Evolutionary conservation across 2,797 vertebrate genomes (phyloP).

Genomic region (Erethizon dorsatum): DNA sequence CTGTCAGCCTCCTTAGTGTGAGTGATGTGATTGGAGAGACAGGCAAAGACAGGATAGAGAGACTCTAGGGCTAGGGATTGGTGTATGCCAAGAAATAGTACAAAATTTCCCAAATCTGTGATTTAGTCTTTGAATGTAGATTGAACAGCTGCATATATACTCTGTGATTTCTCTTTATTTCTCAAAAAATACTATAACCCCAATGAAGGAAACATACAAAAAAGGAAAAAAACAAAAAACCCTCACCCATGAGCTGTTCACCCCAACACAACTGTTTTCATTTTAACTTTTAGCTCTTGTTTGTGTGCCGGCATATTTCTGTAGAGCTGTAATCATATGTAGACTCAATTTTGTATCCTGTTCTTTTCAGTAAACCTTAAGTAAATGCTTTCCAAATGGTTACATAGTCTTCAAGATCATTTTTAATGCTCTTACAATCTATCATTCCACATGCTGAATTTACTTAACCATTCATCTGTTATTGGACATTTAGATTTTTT

Average conservation of each 20-base stretch:
- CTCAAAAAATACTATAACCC: constrained; percentile 62
- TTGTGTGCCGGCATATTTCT: constrained; percentile 56
- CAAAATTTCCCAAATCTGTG: not conserved
- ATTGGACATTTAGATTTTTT: constrained; percentile 36
- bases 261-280: constrained; percentile 76
- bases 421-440: constrained; percentile 74
- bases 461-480: constrained; percentile 72
- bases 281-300: constrained; percentile 69
- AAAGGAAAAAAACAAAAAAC: not conserved
- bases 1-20: not conserved
- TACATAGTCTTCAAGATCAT: constrained; percentile 66
- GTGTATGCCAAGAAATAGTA: not conserved
- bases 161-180: constrained; percentile 49
- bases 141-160: constrained; percentile 15
- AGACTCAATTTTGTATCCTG: constrained; percentile 73
- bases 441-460: constrained; percentile 63
- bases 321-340: constrained; percentile 55
- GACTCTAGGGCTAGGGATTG: not conserved
- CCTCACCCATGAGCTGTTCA: not conserved
- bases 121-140: constrained; percentile 61
- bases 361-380: constrained; percentile 80
- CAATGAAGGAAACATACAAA: constrained; percentile 70
- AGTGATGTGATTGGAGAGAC: not conserved
- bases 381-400: constrained; percentile 80
- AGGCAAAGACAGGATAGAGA: not conserved